Evolutionary conservation across 2,797 vertebrate genomes (phyloP).

Genomic region (Rachycentron canadum): DNA sequence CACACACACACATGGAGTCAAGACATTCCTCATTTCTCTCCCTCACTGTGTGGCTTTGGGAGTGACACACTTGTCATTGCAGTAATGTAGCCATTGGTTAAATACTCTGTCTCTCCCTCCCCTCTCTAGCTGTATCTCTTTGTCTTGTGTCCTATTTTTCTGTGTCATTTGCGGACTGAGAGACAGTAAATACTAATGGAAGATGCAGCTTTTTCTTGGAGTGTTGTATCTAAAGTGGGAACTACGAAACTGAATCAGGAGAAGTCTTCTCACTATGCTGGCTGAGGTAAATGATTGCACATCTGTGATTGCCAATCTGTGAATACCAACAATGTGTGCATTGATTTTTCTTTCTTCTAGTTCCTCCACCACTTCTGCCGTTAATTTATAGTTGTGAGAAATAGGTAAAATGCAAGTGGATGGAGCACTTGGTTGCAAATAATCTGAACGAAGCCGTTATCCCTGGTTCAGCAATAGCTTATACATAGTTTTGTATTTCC

Average conservation of each 20-base stretch:
- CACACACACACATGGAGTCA: conserved; percentile 21
- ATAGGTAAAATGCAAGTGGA: not conserved
- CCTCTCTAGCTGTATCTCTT: conserved; percentile 48
- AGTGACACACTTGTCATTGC: conserved; percentile 81
- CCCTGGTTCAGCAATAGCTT: conserved; percentile 31
- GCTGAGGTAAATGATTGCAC: conserved; percentile 77
- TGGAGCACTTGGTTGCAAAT: conserved; percentile 28
- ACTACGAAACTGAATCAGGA: conserved; percentile 56
- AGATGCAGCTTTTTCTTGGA: conserved; percentile 51
- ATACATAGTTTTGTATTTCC: conserved; percentile 57
- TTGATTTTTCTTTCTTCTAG: conserved; percentile 14
- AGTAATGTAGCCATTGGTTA: conserved; percentile 71
- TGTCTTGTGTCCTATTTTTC: conserved; percentile 37
- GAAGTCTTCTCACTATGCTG: conserved; percentile 73
- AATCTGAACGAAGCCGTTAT: conserved; percentile 40
- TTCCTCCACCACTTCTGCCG: conserved; percentile 5
- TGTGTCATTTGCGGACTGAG: conserved; percentile 39
- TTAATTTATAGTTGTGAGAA: not conserved
- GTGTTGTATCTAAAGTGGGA: conserved; percentile 48
- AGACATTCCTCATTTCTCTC: conserved; percentile 57
- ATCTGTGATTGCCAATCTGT: conserved; percentile 21
- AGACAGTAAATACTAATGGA: conserved; percentile 63
- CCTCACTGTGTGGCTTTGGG: conserved; percentile 66
- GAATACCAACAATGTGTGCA: conserved; percentile 21
- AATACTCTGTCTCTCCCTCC: conserved; percentile 56